Conservation (phyloP, 2,797 vertebrate species). For the Labeo calbasu region DNA sequence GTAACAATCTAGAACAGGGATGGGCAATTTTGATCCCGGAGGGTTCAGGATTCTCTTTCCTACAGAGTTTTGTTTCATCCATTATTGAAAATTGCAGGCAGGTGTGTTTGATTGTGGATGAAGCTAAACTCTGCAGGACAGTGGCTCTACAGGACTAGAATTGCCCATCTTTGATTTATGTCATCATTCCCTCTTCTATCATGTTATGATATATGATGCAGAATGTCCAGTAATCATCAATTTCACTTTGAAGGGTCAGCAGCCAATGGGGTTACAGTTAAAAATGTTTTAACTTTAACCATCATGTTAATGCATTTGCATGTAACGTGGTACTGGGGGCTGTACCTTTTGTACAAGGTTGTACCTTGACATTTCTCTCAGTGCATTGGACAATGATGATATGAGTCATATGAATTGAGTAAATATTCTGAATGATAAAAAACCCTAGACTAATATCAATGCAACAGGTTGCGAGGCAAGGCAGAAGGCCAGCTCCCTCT, state of each 20-base stretch:
- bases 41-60: background rate
- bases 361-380: background rate
- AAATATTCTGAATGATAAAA: slow-evolving; percentile 19
- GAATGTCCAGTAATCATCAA: background rate
- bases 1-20: background rate
- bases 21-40: background rate
- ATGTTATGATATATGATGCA: background rate
- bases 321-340: background rate
- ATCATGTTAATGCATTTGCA: background rate
- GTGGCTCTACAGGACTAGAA: background rate
- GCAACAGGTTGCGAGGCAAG: slow-evolving; percentile 74
- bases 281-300: background rate
- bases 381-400: background rate
- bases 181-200: background rate
- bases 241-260: too few relatives aligned
- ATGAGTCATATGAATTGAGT: slow-evolving; percentile 12
- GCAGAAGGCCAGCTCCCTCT: slow-evolving; percentile 65
- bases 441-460: slow-evolving; percentile 68
- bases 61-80: background rate
- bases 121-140: background rate
- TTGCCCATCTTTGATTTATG: background rate
- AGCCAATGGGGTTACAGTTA: background rate
- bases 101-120: background rate
- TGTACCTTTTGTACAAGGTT: background rate
- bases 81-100: background rate